These are phyloP conservation scores for Eupsilia transversa DNA, from an alignment of 2,888 invertebrate species.

Conservation along the genomic window DNA sequence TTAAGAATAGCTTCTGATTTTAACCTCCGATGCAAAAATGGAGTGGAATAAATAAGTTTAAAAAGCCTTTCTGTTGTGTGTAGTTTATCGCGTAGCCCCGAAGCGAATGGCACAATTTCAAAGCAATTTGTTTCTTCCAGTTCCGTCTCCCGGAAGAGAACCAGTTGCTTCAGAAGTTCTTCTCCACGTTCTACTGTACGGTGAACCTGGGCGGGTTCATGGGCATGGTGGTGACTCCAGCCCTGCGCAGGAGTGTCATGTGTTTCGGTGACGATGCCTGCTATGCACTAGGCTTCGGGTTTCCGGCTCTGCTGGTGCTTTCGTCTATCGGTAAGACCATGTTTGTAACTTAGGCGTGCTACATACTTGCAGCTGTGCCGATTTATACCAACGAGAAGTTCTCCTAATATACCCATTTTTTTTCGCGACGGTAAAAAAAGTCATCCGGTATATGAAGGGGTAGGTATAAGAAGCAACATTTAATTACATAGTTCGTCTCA, in stretches of 20 bases:
- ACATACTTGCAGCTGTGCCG: not conserved
- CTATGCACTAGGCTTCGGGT: slow-evolving; percentile 94
- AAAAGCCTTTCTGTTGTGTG: not conserved
- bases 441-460: too few species aligned
- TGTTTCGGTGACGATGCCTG: slow-evolving; percentile 93
- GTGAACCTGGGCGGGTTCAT: slow-evolving; percentile 93
- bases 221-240: slow-evolving; percentile 93
- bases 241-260: slow-evolving; percentile 92
- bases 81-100: not conserved
- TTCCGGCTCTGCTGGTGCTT: slow-evolving; percentile 93
- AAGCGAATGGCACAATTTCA: not conserved
- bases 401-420: too few species aligned
- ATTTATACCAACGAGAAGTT: not conserved
- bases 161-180: slow-evolving; percentile 92
- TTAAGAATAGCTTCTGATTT: not conserved
- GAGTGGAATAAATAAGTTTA: not conserved
- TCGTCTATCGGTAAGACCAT: slow-evolving; percentile 90
- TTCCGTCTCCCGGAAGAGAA: slow-evolving; percentile 93
- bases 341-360: not conserved
- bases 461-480: not conserved
- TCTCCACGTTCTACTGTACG: slow-evolving; percentile 95
- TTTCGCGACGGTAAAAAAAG: too few species aligned
- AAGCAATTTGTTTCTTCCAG: slow-evolving; percentile 66
- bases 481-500: not conserved
- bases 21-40: not conserved